Evolutionary conservation across 1,140 invertebrate species (phyloP).

Genomic region (Adelges cooleyi): DNA sequence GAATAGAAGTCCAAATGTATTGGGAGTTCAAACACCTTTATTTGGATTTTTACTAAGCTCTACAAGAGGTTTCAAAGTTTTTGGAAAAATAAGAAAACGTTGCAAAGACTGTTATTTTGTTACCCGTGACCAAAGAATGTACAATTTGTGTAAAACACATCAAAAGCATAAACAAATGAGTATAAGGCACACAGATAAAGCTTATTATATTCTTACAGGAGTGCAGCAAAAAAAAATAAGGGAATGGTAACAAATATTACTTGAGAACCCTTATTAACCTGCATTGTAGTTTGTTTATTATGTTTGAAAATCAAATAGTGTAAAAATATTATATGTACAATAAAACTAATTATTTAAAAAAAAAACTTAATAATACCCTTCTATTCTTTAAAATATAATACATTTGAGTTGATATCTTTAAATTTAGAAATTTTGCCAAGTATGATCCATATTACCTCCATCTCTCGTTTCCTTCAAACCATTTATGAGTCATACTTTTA

Average conservation of each 20-base stretch:
- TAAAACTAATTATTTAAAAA: too few relatives aligned
- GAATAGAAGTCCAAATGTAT: background rate
- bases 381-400: too few relatives aligned
- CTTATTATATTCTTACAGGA: constrained; percentile 59
- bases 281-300: too few relatives aligned
- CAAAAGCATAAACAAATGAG: constrained; percentile 68
- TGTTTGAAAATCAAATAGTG: too few relatives aligned
- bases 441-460: too few relatives aligned
- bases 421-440: too few relatives aligned
- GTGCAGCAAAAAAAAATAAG: constrained; percentile 36
- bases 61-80: constrained; percentile 47
- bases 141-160: constrained; percentile 60
- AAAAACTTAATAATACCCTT: too few relatives aligned
- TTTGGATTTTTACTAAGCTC: background rate
- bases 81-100: constrained; percentile 46
- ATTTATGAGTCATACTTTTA: too few relatives aligned
- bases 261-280: too few relatives aligned
- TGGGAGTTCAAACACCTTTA: background rate
- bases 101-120: constrained; percentile 69
- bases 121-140: constrained; percentile 50
- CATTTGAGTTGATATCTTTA: too few relatives aligned
- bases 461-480: too few relatives aligned
- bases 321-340: too few relatives aligned
- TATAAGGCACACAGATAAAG: constrained; percentile 48
- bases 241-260: constrained; percentile 30